Percentiles rank a stretch among this genome's conserved stretches.
These are phyloP conservation scores for Myotis davidii DNA, from an alignment of 2,113 vertebrate genomes.

Conservation along the genomic window DNA sequence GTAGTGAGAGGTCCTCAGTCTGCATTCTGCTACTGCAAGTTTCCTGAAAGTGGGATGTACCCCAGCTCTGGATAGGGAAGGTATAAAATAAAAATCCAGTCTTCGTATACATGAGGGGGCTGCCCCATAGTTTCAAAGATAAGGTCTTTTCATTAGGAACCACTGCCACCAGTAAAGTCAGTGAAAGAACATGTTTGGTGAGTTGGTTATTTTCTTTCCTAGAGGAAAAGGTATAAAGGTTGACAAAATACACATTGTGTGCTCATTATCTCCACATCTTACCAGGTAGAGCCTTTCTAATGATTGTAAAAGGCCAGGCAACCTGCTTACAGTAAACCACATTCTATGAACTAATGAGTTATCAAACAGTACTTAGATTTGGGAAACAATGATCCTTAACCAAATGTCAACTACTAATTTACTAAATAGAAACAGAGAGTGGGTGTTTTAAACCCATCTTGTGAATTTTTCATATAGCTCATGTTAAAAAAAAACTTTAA, in stretches of 20 bases:
- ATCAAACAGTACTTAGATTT: slow-evolving; percentile 48
- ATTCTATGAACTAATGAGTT: slow-evolving; percentile 65
- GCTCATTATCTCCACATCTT: slow-evolving; percentile 70
- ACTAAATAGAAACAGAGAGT: slow-evolving; percentile 11
- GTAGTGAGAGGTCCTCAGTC: background rate
- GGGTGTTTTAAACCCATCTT: background rate
- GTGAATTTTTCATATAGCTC: background rate
- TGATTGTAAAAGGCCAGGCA: slow-evolving; percentile 42
- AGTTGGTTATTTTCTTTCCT: slow-evolving; percentile 12
- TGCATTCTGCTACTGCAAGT: background rate
- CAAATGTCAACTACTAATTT: slow-evolving; percentile 32
- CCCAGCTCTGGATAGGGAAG: background rate
- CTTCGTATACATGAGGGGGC: background rate
- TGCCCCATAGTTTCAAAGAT: background rate
- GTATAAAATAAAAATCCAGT: slow-evolving; percentile 34
- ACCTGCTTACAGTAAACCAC: slow-evolving; percentile 46
- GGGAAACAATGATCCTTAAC: slow-evolving; percentile 3
- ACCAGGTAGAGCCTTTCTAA: slow-evolving; percentile 62
- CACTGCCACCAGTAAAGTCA: background rate
- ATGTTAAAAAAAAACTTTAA: background rate
- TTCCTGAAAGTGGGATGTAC: background rate
- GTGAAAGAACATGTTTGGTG: slow-evolving; percentile 21
- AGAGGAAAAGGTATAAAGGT: slow-evolving; percentile 9
- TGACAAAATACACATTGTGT: slow-evolving; percentile 56
- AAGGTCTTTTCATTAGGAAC: slow-evolving; percentile 25